Base-by-base conservation (phyloP, 2,797 vertebrate species). In the Loris lydekkerianus region DNA sequence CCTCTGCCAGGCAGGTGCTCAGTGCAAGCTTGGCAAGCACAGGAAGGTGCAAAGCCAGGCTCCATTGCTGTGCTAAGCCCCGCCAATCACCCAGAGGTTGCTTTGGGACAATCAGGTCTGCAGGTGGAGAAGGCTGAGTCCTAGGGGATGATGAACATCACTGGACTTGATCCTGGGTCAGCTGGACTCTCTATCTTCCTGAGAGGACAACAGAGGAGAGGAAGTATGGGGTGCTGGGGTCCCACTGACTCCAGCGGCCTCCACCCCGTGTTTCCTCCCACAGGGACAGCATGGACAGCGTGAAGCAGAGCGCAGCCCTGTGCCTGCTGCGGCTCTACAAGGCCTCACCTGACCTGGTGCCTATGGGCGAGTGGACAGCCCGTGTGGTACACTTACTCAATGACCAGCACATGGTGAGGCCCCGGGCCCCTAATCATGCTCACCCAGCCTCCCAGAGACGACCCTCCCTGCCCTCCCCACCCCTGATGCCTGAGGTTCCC, bases 201-300 rank as follows among this genome's bases (percentile, higher is more conserved):
- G 18, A 29, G n/a, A 65, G 20, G 65, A 29, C 2, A 10, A 46
- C 13, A n/a, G 40, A 37, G 21, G 37, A 20, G 10, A 60, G 13
- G 56, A 17, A 4, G 14, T 27, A 10, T 53, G 7, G 0, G 3
- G 10, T 49, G 23, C 7, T 11, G 20, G 11, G n/a, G 40, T 10
- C 0, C 1, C 20, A 0, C 43, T 89, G 60, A 93, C 65, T 13
- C 15, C 25, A 72, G 4, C n/a, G 13, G 1, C 2, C 23, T 23
- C 21, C 13, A 1, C 31, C 5, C 21, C 4, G 2, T 34, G 0
- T 18, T 0, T 25, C 23, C 29, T 63, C 82, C 60, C 15, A 0
- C 53, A 99, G 99, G n/a, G 99, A 99, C 94, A 99, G 99, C 7
- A 99, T 99, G 99, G 99, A 99, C 98, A 99, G 99, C 1, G 99